Evolutionary conservation across 2,113 vertebrate genomes (phyloP), one percentile per base, ranked within the genome.

Genomic region (Ivindomyrus marchei): DNA sequence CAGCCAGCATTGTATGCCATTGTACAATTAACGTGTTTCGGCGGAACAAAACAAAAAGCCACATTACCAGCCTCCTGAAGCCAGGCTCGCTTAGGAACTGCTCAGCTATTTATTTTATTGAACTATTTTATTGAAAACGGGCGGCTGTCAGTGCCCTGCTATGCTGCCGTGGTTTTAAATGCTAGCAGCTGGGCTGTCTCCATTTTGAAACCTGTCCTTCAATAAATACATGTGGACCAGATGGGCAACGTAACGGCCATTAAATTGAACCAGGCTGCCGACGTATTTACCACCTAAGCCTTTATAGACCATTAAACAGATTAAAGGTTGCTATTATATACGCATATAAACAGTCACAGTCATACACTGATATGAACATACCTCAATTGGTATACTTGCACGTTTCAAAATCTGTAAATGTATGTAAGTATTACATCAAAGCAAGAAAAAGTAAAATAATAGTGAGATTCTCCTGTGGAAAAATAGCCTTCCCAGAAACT

Each of bases 201-300:
- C 50, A 88, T 94, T 94, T 94, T 93, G 93, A 94, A 90, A 93
- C 92, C 92, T 93, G 90, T 91, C 93, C 93, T 77, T 91, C 91
- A 92, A 91, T 92, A 93, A 94, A 94, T 92, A 92, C 91, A 89
- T 52, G 87, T 91, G 83, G 88, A 93, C 89, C 93, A 93, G 93
- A 95, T 94, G 93, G 94, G 53, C 50, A 24, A 94, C 93, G 93
- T 93, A 93, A 89, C 93, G 94, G 89, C 45, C 66, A 53, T 90
- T 94, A 92, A 93, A 95, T 94, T 94, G 92, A 91, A 94, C 92
- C 89, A 90, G 92, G 94, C 94, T 95, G 94, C 93, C 92, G 90
- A 94, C 94, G 95, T 95, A 94, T 92, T 92, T 89, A 89, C 92
- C 92, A 93, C 93, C 92, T 93, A 90, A 90, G 93, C 94, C 93